A percentile compares a stretch with the other conserved stretches of the same genome.
phyloP scores from a whole-genome alignment of 2,888 invertebrate species.

The Lissonota sp. region DNA sequence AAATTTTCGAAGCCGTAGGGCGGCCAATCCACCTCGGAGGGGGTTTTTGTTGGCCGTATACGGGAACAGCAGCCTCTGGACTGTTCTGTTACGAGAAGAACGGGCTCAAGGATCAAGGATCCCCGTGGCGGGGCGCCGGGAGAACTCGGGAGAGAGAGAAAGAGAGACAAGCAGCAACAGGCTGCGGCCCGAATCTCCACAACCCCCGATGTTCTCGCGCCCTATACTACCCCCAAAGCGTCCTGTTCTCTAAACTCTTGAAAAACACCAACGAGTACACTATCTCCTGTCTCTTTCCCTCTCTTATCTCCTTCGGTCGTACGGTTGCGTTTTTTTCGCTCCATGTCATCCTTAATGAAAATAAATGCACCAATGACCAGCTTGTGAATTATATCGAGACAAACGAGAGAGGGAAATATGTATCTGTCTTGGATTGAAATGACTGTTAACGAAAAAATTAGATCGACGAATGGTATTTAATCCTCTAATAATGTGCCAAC shows the following conservation, averaged over 20 bases:
- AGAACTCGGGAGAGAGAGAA: conserved; percentile 29
- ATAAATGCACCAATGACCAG: conserved; percentile 79
- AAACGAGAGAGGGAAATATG: background rate
- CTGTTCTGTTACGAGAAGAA: conserved; percentile 62
- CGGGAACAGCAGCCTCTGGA: conserved; percentile 30
- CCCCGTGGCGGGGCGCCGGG: conserved; percentile 72
- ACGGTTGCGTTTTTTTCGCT: conserved; percentile 68
- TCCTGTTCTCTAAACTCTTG: conserved; percentile 52
- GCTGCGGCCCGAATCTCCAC: conserved; percentile 72
- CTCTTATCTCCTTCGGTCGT: conserved; percentile 74
- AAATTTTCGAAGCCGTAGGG: conserved; percentile 75
- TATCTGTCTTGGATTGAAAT: background rate
- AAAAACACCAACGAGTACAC: conserved; percentile 45
- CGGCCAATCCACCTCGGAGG: conserved; percentile 77
- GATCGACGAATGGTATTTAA: conserved; percentile 2
- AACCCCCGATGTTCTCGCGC: conserved; percentile 61
- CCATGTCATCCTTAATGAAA: conserved; percentile 75
- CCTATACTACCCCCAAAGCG: conserved; percentile 35
- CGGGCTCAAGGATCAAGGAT: conserved; percentile 80
- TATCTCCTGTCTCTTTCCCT: conserved; percentile 69
- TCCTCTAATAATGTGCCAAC: conserved; percentile 23
- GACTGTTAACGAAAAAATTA: too few species aligned
- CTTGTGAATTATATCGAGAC: conserved; percentile 66
- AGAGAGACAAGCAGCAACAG: conserved; percentile 78
- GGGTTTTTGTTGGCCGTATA: conserved; percentile 69